These are phyloP conservation scores for Camponotus vicinus DNA, from an alignment of 1,140 invertebrate species.

Conservation along the genomic window DNA sequence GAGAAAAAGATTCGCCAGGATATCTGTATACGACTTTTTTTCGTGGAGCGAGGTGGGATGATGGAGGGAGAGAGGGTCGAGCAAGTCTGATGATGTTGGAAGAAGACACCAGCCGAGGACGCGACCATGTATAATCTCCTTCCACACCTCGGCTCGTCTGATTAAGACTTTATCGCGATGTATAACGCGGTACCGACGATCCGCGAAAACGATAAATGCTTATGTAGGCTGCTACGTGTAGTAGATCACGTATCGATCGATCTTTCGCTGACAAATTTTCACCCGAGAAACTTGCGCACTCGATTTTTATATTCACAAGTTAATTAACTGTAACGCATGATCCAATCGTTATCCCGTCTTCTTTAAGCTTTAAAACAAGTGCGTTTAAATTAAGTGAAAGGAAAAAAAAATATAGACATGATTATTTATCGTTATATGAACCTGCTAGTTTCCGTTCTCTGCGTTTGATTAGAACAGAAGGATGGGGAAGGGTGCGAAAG, in stretches of 20 bases:
- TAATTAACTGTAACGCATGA: neutral
- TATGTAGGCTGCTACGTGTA: constrained; percentile 71
- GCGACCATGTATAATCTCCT: constrained; percentile 64
- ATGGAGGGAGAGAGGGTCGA: neutral
- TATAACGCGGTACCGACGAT: constrained; percentile 62
- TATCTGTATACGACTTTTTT: constrained; percentile 46
- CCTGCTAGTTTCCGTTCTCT: neutral
- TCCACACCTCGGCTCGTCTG: constrained; percentile 57
- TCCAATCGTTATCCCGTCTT: neutral
- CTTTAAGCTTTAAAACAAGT: constrained; percentile 8
- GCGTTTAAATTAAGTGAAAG: neutral
- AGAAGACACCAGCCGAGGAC: constrained; percentile 49
- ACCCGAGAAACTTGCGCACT: neutral
- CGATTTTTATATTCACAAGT: neutral
- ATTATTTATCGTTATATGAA: neutral
- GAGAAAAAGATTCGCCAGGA: constrained; percentile 38
- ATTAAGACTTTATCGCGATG: constrained; percentile 73
- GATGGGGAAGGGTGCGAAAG: neutral
- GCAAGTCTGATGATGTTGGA: constrained; percentile 40
- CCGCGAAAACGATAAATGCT: constrained; percentile 69
- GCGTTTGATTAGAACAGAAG: neutral
- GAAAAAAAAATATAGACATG: neutral
- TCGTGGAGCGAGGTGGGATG: neutral
- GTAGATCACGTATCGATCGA: constrained; percentile 74
- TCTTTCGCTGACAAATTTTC: constrained; percentile 60